phyloP scores from a whole-genome alignment of 2,888 invertebrate species.

The Scaptodrosophila latifasciaeformis region DNA sequence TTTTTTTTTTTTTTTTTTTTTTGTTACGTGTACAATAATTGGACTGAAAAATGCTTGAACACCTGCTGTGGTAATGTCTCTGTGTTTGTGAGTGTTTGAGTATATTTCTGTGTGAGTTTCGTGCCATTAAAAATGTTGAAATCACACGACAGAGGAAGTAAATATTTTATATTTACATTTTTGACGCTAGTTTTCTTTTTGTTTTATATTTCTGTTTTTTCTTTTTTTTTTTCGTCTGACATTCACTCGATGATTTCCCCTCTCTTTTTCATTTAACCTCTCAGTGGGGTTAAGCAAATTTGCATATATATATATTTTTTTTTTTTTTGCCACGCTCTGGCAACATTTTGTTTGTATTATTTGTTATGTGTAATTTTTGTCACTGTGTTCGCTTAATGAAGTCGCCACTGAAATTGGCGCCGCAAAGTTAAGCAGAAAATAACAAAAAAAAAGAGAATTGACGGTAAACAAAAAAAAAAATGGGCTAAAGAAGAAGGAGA shows the following conservation, averaged over 20 bases:
- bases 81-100: constrained; percentile 7
- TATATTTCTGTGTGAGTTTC: constrained; percentile 25
- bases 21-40: constrained; percentile 58
- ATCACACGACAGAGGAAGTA: constrained; percentile 57
- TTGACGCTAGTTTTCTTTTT: constrained; percentile 62
- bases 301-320: constrained; percentile 44
- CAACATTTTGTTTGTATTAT: constrained; percentile 40
- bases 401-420: constrained; percentile 23
- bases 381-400: constrained; percentile 47
- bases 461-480: constrained; percentile 2
- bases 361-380: too few relatives aligned
- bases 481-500: too few relatives aligned
- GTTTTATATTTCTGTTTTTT: too few relatives aligned
- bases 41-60: constrained; percentile 50
- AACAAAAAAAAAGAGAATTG: constrained; percentile 8
- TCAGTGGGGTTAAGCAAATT: constrained; percentile 34
- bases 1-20: constrained; percentile 36
- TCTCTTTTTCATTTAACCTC: too few relatives aligned
- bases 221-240: too few relatives aligned
- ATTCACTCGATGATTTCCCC: too few relatives aligned
- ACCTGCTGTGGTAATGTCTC: constrained; percentile 46
- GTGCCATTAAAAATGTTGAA: constrained; percentile 57
- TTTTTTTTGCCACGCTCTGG: constrained; percentile 14
- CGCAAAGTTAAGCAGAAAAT: constrained; percentile 21
- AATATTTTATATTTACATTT: constrained; percentile 65